phyloP scores from a whole-genome alignment of 2,888 invertebrate genomes.

The Hydriomena furcata region DNA sequence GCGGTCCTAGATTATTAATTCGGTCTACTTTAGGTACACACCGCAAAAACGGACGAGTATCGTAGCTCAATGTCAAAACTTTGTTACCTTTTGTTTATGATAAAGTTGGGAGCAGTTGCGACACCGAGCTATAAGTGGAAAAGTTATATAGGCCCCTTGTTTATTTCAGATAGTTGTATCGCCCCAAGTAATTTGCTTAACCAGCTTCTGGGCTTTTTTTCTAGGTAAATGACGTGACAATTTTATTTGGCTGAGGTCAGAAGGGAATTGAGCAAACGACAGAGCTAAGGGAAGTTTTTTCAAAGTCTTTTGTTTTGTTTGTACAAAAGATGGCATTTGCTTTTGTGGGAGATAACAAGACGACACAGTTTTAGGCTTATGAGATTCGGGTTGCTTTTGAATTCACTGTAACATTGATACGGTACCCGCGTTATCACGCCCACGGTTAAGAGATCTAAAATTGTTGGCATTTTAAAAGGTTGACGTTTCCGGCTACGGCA shows the following conservation, averaged over 20 bases:
- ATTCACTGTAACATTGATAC: too few relatives aligned
- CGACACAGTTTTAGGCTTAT: slow-evolving; percentile 13
- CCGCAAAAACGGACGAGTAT: slow-evolving; percentile 45
- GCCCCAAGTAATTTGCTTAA: slow-evolving; percentile 46
- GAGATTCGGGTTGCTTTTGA: too few relatives aligned
- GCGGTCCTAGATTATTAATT: slow-evolving; percentile 43
- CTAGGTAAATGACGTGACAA: slow-evolving; percentile 28
- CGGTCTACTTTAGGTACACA: slow-evolving; percentile 38
- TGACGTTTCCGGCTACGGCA: neutral
- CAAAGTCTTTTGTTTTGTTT: slow-evolving; percentile 24
- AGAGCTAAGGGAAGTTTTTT: slow-evolving; percentile 13
- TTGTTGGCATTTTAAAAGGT: too few relatives aligned
- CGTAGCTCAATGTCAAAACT: slow-evolving; percentile 53
- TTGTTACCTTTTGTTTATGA: slow-evolving; percentile 59
- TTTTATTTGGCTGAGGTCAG: slow-evolving; percentile 24
- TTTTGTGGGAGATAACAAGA: slow-evolving; percentile 18
- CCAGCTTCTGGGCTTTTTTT: slow-evolving; percentile 37
- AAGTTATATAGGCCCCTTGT: slow-evolving; percentile 54
- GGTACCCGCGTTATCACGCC: too few relatives aligned
- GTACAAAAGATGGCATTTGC: slow-evolving; percentile 15
- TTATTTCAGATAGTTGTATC: slow-evolving; percentile 48
- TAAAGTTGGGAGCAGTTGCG: slow-evolving; percentile 55
- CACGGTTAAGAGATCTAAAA: too few relatives aligned
- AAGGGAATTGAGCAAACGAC: slow-evolving; percentile 14
- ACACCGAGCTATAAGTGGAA: slow-evolving; percentile 55